Evolutionary conservation across 1,140 invertebrate species (phyloP), one percentile per base, ranked within the genome.

Genomic region (Drosophila nigrodunni): DNA sequence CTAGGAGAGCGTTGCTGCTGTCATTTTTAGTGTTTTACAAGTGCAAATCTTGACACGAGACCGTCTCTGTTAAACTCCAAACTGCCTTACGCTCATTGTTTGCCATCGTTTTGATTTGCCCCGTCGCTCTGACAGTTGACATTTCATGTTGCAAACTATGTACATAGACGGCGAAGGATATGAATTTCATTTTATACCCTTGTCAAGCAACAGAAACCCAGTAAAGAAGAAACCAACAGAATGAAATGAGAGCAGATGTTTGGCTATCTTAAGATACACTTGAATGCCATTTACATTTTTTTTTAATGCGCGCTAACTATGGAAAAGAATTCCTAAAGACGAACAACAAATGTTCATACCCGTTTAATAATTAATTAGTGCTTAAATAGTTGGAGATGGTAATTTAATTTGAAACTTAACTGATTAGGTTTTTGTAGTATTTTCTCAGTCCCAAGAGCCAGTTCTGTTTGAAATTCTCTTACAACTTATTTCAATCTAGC

Each of bases 21-120:
- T 59, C 75, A 61, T 59, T 82, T 81, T 82, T 82, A 87, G 79
- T 86, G 82, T 88, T 88, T 71, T 82, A 86, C 82, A 82, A 87
- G 82, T 74, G 67, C 64, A 86, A 78, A 86, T 86, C 82, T 77
- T 71, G 82, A 69, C 82, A 82, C 62, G 61, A 67, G 54, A 58
- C 57, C 65, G 41, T 46, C 58, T 58, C 61, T 46, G 30, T 39
- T 47, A 43, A 44, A 30, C 41, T 49, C 9, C 52, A 46, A 34
- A 37, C 21, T 34, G 60, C n/a, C 55, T 9, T 43, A 7, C 25
- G 52, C 65, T 86, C 61, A 77, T 86, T 86, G 79, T 88, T 88
- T 87, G 82, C 72, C 7, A 3, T 71, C 72, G 72, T 82, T 87
- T 88, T 80, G 82, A 87, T 82, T 87, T 86, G 39, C 52, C 54